phyloP scores from a whole-genome alignment of 2,113 vertebrate species.

The Phoenicopterus ruber region DNA sequence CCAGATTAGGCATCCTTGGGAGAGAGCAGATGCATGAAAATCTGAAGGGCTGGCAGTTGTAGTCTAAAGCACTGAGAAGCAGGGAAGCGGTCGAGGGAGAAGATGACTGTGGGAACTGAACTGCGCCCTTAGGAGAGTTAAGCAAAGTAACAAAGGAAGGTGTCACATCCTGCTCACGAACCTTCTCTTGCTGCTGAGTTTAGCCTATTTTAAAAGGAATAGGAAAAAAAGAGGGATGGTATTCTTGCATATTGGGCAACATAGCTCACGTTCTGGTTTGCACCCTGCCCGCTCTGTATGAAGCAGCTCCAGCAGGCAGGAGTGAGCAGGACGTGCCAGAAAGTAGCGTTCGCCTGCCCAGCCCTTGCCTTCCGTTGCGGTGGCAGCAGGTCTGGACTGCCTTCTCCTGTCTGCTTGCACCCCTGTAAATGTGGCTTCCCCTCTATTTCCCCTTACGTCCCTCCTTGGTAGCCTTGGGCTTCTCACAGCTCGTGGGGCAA shows the following conservation, averaged over 20 bases:
- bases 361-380: background rate
- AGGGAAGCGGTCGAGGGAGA: background rate
- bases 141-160: background rate
- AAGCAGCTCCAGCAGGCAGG: background rate
- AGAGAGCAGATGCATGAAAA: background rate
- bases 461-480: background rate
- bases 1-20: background rate
- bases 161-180: background rate
- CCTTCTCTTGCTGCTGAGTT: background rate
- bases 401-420: background rate
- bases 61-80: background rate
- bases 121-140: background rate
- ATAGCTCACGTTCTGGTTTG: background rate
- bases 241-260: background rate
- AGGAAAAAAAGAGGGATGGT: background rate
- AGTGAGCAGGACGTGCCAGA: background rate
- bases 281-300: background rate
- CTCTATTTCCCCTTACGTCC: background rate
- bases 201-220: background rate
- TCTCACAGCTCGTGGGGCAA: accelerated
- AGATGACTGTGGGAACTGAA: background rate
- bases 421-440: background rate
- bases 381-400: background rate
- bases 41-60: background rate
- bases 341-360: background rate